Conservation (phyloP, 1,140 invertebrate species). For the Zeugodacus cucurbitae region DNA sequence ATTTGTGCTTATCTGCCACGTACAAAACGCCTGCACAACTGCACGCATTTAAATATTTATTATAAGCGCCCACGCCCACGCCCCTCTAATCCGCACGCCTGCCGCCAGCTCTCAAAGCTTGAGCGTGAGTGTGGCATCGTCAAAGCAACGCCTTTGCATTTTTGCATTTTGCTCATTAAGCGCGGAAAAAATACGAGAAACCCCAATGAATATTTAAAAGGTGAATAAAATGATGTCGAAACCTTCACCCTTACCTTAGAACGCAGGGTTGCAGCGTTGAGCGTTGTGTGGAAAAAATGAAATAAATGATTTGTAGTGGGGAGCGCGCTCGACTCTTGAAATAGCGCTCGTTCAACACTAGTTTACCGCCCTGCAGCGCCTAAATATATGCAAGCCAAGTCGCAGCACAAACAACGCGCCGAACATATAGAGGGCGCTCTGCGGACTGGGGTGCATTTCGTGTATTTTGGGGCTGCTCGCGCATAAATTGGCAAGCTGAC, state of each 20-base stretch:
- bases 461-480: background rate
- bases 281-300: background rate
- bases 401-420: background rate
- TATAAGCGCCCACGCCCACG: background rate
- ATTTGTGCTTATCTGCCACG: slow-evolving; percentile 4
- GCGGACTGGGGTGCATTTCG: background rate
- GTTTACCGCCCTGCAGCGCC: background rate
- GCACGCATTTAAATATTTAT: slow-evolving; percentile 18
- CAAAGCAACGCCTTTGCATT: background rate
- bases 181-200: background rate
- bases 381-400: background rate
- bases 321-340: background rate
- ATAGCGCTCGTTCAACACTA: background rate
- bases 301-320: background rate
- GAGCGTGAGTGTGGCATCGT: background rate
- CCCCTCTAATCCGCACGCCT: no score
- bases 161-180: slow-evolving; percentile 33
- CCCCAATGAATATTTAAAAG: slow-evolving; percentile 31
- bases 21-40: background rate
- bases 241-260: slow-evolving; percentile 23
- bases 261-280: background rate
- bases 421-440: background rate
- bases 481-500: slow-evolving; percentile 1
- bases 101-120: background rate
- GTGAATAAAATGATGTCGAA: slow-evolving; percentile 38